phyloP scores from a whole-genome alignment of 2,888 invertebrate species.

The Lampropteryx suffumata region DNA sequence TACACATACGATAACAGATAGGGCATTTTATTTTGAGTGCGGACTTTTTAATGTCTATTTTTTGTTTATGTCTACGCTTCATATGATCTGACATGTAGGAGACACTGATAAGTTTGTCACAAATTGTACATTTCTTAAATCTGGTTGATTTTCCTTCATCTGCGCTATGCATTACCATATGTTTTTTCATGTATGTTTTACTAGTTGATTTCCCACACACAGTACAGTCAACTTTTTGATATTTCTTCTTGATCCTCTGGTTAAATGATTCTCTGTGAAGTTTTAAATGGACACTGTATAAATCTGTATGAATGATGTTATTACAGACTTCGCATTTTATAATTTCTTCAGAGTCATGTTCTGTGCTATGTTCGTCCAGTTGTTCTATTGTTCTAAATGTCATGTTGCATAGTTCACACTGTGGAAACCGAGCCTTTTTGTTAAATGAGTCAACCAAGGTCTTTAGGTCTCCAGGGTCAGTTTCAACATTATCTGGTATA shows the following conservation, averaged over 20 bases:
- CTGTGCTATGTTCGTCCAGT: constrained; percentile 17
- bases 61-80: constrained; percentile 25
- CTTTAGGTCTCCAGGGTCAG: constrained; percentile 18
- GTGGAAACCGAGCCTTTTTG: constrained; percentile 6
- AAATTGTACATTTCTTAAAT: constrained; percentile 33
- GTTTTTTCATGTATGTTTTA: constrained; percentile 39
- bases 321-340: constrained; percentile 39
- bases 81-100: constrained; percentile 38
- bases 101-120: constrained; percentile 30
- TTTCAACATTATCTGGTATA: constrained; percentile 20
- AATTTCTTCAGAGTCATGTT: constrained; percentile 14
- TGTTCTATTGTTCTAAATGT: constrained; percentile 26
- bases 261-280: constrained; percentile 37
- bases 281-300: constrained; percentile 35
- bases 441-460: background rate
- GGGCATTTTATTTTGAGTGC: constrained; percentile 29
- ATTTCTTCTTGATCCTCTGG: constrained; percentile 24
- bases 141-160: constrained; percentile 28
- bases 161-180: constrained; percentile 38
- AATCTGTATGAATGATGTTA: constrained; percentile 26
- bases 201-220: constrained; percentile 39
- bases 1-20: constrained; percentile 36
- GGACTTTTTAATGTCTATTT: background rate
- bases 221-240: constrained; percentile 40
- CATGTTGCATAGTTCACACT: constrained; percentile 29